A percentile compares a stretch with the other conserved stretches of the same genome.
phyloP scores from a whole-genome alignment of 2,797 vertebrate genomes.

The Anas georgica region DNA sequence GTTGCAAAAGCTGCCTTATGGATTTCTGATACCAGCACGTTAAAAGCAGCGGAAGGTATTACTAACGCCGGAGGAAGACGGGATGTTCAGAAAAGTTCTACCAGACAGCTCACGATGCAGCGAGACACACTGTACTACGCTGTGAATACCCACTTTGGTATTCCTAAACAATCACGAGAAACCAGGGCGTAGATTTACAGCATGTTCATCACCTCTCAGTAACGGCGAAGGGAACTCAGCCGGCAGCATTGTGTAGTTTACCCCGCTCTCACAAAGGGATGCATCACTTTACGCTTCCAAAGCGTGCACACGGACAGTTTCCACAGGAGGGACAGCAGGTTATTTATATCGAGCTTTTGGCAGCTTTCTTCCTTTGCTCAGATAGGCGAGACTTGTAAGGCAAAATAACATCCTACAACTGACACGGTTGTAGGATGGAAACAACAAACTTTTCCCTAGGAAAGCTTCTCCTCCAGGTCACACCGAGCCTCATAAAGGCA shows the following conservation, averaged over 20 bases:
- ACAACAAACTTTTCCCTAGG: not conserved
- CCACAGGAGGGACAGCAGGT: not conserved
- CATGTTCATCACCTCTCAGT: fast-evolving
- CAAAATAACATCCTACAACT: not conserved
- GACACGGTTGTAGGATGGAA: not conserved
- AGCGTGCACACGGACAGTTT: not conserved
- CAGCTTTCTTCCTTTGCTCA: not conserved
- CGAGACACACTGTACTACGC: not conserved
- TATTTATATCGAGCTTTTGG: constrained; percentile 9
- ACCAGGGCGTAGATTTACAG: not conserved
- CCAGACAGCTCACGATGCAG: not conserved
- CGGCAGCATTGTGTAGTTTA: not conserved
- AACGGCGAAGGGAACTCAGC: not conserved
- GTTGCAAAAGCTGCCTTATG: not conserved
- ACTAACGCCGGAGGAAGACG: not conserved
- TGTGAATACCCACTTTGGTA: not conserved
- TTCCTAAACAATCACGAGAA: not conserved
- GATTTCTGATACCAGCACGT: not conserved
- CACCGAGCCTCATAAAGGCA: not conserved
- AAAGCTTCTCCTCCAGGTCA: constrained; percentile 21
- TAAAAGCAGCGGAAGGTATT: not conserved
- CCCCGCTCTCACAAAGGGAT: not conserved
- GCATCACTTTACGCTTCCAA: not conserved
- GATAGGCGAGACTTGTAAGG: not conserved
- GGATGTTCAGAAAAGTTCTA: not conserved